phyloP scores from a whole-genome alignment of 1,140 invertebrate species.

The Thalassaphorura encarpata region DNA sequence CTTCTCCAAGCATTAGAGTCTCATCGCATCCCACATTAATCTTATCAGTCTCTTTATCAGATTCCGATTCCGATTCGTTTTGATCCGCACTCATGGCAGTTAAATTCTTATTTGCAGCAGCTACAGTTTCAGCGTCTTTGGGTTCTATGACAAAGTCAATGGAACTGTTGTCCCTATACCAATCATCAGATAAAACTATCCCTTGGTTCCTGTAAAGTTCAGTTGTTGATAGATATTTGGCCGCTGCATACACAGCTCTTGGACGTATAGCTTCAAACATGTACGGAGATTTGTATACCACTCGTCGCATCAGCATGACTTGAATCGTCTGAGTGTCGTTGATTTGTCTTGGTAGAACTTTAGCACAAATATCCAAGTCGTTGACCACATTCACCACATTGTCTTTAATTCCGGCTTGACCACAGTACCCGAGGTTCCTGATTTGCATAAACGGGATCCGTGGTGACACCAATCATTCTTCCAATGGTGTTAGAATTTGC shows the following conservation, averaged over 20 bases:
- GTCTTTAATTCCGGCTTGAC: conserved; percentile 6
- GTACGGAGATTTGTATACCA: conserved; percentile 4
- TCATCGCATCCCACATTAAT: neutral
- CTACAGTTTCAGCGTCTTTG: no score
- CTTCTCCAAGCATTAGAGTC: neutral
- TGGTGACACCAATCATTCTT: conserved; percentile 12
- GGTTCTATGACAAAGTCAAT: no score
- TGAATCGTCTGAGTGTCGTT: conserved; percentile 13
- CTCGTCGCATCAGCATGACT: conserved; percentile 11
- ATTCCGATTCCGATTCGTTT: neutral
- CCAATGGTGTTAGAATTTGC: conserved; percentile 4
- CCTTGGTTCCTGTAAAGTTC: conserved; percentile 6
- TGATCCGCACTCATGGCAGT: neutral
- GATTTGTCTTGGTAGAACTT: conserved; percentile 11
- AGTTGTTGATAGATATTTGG: conserved; percentile 3
- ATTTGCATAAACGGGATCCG: conserved; percentile 22
- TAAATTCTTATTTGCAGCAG: neutral
- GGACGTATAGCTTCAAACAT: conserved; percentile 16
- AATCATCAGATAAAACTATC: conserved; percentile 7
- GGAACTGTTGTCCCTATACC: neutral
- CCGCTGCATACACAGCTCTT: neutral
- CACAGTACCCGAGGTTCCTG: neutral
- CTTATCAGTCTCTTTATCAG: neutral
- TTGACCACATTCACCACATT: conserved; percentile 19
- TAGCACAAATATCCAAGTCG: conserved; percentile 5